phyloP scores from a whole-genome alignment of 2,797 vertebrate genomes.

The Cossypha heuglini region DNA sequence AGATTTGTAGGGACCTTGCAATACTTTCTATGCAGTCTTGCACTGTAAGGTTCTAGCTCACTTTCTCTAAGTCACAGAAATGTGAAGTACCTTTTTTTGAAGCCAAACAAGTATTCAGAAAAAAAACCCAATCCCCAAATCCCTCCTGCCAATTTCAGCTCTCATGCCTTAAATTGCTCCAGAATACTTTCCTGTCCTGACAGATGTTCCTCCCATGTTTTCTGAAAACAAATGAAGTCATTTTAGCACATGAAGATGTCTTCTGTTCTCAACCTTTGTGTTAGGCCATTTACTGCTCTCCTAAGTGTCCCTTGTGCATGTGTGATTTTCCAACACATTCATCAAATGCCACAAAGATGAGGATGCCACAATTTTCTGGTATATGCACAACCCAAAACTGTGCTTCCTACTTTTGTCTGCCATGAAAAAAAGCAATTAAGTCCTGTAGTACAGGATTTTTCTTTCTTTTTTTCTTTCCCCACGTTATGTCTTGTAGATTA shows the following conservation, averaged over 20 bases:
- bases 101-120: neutral
- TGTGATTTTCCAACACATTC: neutral
- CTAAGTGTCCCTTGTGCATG: slow-evolving; percentile 19
- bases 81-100: neutral
- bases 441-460: neutral
- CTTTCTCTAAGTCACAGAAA: neutral
- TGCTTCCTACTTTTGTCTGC: neutral
- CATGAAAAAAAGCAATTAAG: neutral
- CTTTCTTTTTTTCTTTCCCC: neutral
- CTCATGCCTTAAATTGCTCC: neutral
- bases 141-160: neutral
- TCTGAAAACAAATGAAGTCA: slow-evolving; percentile 53
- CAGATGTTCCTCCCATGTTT: slow-evolving; percentile 49
- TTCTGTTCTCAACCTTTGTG: slow-evolving; percentile 32
- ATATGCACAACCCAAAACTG: neutral
- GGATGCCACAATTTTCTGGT: neutral
- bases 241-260: slow-evolving; percentile 49
- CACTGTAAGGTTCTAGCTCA: neutral
- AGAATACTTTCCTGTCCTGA: slow-evolving; percentile 2
- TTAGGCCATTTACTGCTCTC: slow-evolving; percentile 25
- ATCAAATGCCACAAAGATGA: neutral
- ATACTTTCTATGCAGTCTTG: neutral
- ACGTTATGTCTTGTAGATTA: neutral
- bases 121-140: neutral
- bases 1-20: neutral